These are phyloP conservation scores for Trogon melanurus DNA, from an alignment of 2,113 vertebrate genomes.

Conservation along the genomic window DNA sequence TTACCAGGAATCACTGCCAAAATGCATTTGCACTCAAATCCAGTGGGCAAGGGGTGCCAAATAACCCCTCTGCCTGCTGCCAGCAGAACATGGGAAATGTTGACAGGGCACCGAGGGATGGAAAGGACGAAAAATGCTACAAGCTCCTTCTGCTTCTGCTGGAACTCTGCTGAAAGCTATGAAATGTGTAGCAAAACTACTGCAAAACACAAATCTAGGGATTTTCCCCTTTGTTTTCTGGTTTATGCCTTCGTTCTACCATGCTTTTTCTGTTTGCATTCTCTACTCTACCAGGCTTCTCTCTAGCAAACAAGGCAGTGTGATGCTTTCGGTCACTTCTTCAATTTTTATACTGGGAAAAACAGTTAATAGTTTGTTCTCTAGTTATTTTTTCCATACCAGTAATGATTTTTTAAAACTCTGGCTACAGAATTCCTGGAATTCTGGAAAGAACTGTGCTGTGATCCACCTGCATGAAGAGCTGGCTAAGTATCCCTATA, in stretches of 20 bases:
- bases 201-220: neutral
- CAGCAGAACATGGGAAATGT: neutral
- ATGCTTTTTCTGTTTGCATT: neutral
- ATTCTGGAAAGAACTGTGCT: neutral
- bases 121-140: neutral
- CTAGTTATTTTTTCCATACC: neutral
- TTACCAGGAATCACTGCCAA: constrained; percentile 13
- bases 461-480: neutral
- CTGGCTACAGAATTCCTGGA: neutral
- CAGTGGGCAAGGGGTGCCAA: neutral
- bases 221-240: neutral
- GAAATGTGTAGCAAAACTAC: neutral
- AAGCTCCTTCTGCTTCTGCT: constrained; percentile 5
- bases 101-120: neutral
- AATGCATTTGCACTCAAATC: neutral
- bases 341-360: neutral
- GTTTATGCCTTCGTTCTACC: neutral
- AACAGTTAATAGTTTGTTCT: neutral
- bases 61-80: constrained; percentile 21
- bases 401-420: neutral
- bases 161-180: neutral
- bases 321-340: neutral
- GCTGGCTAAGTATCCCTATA: neutral
- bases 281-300: neutral
- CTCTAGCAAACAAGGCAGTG: neutral